phyloP scores from a whole-genome alignment of 2,888 invertebrate genomes.

The Folsomia candida region DNA sequence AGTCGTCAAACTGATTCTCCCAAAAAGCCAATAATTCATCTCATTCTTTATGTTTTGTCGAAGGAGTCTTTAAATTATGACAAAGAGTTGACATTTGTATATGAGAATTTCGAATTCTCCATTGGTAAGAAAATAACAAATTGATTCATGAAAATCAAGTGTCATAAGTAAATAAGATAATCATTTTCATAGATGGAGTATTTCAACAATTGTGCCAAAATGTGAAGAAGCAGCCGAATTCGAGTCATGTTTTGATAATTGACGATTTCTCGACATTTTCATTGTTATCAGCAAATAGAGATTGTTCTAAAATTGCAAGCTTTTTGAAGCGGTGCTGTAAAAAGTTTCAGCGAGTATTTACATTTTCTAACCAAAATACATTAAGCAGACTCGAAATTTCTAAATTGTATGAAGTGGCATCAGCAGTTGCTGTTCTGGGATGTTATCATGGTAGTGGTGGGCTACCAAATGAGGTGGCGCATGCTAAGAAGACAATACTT shows the following conservation, averaged over 20 bases:
- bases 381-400: constrained; percentile 25
- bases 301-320: neutral
- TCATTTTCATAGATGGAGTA: constrained; percentile 16
- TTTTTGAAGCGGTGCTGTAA: constrained; percentile 18
- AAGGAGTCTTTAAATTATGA: constrained; percentile 10
- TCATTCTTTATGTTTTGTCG: constrained; percentile 21
- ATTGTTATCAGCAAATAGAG: constrained; percentile 16
- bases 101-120: neutral
- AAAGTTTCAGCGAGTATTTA: constrained; percentile 24
- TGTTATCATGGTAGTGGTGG: neutral
- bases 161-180: neutral
- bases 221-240: constrained; percentile 12
- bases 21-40: neutral
- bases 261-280: constrained; percentile 43
- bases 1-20: neutral
- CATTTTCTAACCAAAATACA: constrained; percentile 29
- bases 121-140: neutral
- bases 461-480: neutral
- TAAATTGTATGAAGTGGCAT: constrained; percentile 21
- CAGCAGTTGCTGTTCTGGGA: constrained; percentile 26
- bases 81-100: constrained; percentile 7
- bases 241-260: constrained; percentile 31
- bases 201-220: constrained; percentile 9
- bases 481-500: constrained; percentile 9
- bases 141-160: neutral